Evolutionary conservation across 2,113 vertebrate species (phyloP), one percentile per base, ranked within the genome.

Genomic region (Mirounga angustirostris): DNA sequence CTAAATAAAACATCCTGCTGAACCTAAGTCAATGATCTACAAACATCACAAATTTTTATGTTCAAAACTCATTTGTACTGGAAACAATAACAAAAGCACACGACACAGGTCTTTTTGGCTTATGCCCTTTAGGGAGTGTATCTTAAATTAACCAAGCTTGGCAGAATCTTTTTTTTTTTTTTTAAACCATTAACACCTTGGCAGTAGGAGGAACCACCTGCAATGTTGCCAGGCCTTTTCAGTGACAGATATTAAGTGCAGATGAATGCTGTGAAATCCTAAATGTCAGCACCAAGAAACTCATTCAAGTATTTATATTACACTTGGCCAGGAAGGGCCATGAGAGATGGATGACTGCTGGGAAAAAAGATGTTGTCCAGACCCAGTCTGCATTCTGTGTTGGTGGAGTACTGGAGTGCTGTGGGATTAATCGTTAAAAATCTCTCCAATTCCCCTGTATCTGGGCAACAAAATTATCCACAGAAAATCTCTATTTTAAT

Each of bases 101-200:
- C 26, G 36, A 36, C 69, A 63, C 59, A 56, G 59, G 61, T 79
- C 61, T 89, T 91, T 93, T 12, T 76, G 52, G 81, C 67, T 84
- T 74, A 88, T 56, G 50, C 58, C 59, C 65, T 79, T 15, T 59
- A 91, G 40, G 40, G 89, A 95, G 83, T 13, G 28, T 65, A 92
- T 76, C 89, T 95, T 96, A 97, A 97, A 98, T 95, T 96, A 97
- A 89, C 73, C 82, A 89, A 80, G 67, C 94, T 95, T 98, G 97
- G 96, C 96, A 95, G 93, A 61, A 58, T 67, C 19, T 54, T 33
- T 94, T 36, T 69, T 36, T 69, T 69, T 73, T 74, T 89, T 52
- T 95, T 52, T 56, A 82, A 86, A 94, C 92, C 80, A 96, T 97
- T 97, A 94, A 93, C 97, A 97, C 97, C 91, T 91, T 91, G 97